Base-by-base conservation (phyloP, 2,888 invertebrate genomes). In the Crepidodera aurea region DNA sequence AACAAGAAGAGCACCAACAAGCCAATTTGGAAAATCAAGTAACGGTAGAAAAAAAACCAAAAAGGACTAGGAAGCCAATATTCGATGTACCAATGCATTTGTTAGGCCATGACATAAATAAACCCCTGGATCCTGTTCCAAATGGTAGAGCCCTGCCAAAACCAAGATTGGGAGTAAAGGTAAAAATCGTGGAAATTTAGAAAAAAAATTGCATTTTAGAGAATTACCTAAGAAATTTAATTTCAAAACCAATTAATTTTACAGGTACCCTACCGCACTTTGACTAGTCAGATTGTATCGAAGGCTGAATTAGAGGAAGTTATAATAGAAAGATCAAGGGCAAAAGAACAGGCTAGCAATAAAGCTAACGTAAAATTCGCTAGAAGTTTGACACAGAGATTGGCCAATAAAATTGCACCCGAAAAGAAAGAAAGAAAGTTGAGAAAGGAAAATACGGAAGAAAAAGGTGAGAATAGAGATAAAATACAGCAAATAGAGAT, bases 201-300 rank as follows among this genome's bases (percentile, higher is more conserved):
- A n/a, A n/a, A n/a, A n/a, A 12, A 18, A 7, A 5, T 46, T 46
- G 13, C 6, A 7, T 6, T 44, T 10, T 15, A n/a, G n/a, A 19
- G 13, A 16, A 48, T 0, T 27, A 27, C 13, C 13, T 29, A 1
- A 34, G 10, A n/a, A 34, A 34, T 34, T 2, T 34, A n/a, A n/a
- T 2, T 34, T 2, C 3, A 34, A n/a, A n/a, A n/a, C n/a, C n/a
- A n/a, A n/a, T n/a, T 22, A 22, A 16, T 44, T 7, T 50, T 51
- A 1, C n/a, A 63, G 55, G 51, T 60, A 13, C 63, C 63, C 1
- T 63, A 51, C 15, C 59, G 59, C 68, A 81, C 84, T 66, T 74
- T 86, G 57, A 84, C 84, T 2, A 86, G 85, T 69, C 85, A 84
- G 67, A 84, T 86, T 50, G 83, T 84, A 1, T 82, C 84, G 1